Conservation (phyloP, 2,113 vertebrate species). For the Dermatemys mawii region DNA sequence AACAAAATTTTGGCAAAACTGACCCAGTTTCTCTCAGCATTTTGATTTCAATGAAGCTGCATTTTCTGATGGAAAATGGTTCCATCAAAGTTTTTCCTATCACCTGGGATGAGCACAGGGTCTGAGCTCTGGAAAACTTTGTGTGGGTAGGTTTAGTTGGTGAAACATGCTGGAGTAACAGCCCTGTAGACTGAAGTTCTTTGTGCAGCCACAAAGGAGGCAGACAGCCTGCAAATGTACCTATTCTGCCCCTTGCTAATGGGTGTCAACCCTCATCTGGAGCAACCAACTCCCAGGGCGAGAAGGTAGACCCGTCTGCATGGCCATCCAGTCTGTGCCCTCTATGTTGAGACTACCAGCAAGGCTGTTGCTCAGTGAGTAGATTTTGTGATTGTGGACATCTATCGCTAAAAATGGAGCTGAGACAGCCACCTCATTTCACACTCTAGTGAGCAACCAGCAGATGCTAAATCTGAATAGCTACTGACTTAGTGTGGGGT, state of each 20-base stretch:
- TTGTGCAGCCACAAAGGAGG: neutral
- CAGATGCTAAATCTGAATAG: neutral
- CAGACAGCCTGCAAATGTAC: neutral
- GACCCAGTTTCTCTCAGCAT: accelerated
- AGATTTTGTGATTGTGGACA: neutral
- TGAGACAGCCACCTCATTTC: neutral
- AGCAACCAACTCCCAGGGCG: neutral
- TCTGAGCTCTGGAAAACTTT: too few relatives aligned
- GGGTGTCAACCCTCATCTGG: neutral
- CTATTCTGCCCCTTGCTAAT: neutral
- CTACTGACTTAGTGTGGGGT: neutral
- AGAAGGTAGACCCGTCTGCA: neutral
- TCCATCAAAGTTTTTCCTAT: neutral
- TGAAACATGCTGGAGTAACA: neutral
- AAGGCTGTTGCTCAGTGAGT: neutral
- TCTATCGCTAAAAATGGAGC: neutral
- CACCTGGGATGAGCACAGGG: neutral
- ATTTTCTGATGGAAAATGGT: neutral
- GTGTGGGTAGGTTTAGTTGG: neutral
- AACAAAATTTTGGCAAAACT: accelerated
- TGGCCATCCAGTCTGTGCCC: neutral
- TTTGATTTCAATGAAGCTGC: neutral
- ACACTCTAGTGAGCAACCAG: neutral
- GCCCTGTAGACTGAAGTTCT: neutral
- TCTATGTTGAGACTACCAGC: neutral